Conservation (phyloP, 2,797 vertebrate genomes). For the Pelodytes ibericus region DNA sequence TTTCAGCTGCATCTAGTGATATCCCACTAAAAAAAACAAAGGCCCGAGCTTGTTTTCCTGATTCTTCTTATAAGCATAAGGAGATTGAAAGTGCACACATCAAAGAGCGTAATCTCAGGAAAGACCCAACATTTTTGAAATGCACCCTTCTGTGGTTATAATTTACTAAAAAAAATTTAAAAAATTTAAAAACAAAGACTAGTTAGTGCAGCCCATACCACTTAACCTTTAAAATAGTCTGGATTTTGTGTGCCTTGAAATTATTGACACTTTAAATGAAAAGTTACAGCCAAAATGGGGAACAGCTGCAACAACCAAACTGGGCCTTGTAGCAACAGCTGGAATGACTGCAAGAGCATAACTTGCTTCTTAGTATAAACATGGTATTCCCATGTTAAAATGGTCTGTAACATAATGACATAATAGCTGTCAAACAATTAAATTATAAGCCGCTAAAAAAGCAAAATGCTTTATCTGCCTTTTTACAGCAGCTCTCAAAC, state of each 20-base stretch:
- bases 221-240: not conserved
- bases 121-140: not conserved
- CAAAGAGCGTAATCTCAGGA: not conserved
- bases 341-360: not conserved
- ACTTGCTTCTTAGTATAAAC: not conserved
- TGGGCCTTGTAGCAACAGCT: not conserved
- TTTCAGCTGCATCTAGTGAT: not conserved
- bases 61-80: not conserved
- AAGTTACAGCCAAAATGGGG: not conserved
- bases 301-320: not conserved
- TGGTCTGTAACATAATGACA: not conserved
- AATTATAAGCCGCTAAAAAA: not conserved
- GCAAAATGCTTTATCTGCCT: not conserved
- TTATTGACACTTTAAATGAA: not conserved
- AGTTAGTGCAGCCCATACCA: not conserved
- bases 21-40: not conserved
- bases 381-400: not conserved
- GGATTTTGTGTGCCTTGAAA: not conserved
- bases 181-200: too few relatives aligned
- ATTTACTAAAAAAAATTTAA: too few relatives aligned
- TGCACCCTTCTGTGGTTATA: not conserved
- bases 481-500: not conserved
- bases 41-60: not conserved
- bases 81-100: not conserved
- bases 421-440: not conserved